Evolutionary conservation across 2,888 invertebrate species (phyloP).

Genomic region (Chrysomela aeneicollis): DNA sequence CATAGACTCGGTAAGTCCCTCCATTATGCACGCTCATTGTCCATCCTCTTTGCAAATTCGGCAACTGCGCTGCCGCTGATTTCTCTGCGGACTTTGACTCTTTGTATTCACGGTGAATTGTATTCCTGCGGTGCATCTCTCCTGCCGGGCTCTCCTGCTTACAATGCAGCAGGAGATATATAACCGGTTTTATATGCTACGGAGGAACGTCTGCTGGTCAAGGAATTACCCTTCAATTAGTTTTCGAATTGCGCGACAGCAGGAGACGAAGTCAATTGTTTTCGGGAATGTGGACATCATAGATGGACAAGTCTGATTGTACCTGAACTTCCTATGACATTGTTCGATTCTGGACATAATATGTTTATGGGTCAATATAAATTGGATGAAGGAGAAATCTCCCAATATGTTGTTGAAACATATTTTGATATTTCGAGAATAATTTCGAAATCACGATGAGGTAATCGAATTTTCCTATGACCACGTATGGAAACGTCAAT

Average conservation of each 20-base stretch:
- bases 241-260: background rate
- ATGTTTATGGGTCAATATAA: too few relatives aligned
- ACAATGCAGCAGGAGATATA: background rate
- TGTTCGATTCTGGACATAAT: too few relatives aligned
- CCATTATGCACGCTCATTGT: background rate
- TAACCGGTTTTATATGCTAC: background rate
- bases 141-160: background rate
- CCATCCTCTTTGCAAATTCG: background rate
- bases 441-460: too few relatives aligned
- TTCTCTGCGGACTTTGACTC: constrained; percentile 25
- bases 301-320: too few relatives aligned
- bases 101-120: constrained; percentile 26
- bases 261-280: background rate
- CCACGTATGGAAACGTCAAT: too few relatives aligned
- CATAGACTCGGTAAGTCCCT: too few relatives aligned
- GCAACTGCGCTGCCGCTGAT: background rate
- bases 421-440: too few relatives aligned
- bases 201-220: constrained; percentile 7
- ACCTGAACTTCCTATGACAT: too few relatives aligned
- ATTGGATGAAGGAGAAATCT: too few relatives aligned
- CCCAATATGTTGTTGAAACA: too few relatives aligned
- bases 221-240: constrained; percentile 12
- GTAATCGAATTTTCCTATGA: too few relatives aligned
- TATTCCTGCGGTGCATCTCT: constrained; percentile 25
- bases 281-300: background rate